phyloP scores from a whole-genome alignment of 2,888 invertebrate genomes.

The Melolontha melolontha region DNA sequence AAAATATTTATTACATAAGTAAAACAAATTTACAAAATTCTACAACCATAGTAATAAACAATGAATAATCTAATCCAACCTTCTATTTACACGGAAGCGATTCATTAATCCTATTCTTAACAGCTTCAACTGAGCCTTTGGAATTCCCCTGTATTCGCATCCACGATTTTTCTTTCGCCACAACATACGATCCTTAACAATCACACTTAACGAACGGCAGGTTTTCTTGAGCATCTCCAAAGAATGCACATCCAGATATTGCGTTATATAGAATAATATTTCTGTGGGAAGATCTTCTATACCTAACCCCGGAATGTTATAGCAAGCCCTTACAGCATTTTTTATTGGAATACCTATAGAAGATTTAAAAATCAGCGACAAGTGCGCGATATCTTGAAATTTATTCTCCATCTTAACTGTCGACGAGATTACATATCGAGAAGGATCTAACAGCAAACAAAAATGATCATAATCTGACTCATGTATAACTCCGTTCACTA shows the following conservation, averaged over 20 bases:
- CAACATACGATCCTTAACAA: conserved; percentile 49
- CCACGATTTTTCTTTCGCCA: conserved; percentile 46
- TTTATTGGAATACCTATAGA: conserved; percentile 58
- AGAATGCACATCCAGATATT: conserved; percentile 51
- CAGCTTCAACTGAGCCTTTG: conserved; percentile 18
- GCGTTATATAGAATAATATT: conserved; percentile 57
- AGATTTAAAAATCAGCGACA: conserved; percentile 59
- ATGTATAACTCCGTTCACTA: conserved; percentile 59
- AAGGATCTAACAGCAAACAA: conserved; percentile 57
- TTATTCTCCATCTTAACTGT: conserved; percentile 43
- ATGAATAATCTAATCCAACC: conserved; percentile 8
- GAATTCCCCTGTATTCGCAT: conserved; percentile 29
- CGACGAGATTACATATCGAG: conserved; percentile 53
- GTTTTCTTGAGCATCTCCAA: conserved; percentile 52
- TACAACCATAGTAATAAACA: background rate
- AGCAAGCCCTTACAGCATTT: conserved; percentile 49
- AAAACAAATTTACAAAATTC: no score
- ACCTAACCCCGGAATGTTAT: conserved; percentile 53
- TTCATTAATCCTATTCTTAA: background rate
- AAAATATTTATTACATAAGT: no score
- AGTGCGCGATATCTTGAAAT: conserved; percentile 58
- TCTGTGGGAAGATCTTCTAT: conserved; percentile 64
- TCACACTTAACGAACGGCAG: conserved; percentile 52
- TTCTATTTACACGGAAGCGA: conserved; percentile 3
- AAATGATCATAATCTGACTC: conserved; percentile 48